Conservation (phyloP, 2,113 vertebrate species). For the Cochlearius cochlearius region DNA sequence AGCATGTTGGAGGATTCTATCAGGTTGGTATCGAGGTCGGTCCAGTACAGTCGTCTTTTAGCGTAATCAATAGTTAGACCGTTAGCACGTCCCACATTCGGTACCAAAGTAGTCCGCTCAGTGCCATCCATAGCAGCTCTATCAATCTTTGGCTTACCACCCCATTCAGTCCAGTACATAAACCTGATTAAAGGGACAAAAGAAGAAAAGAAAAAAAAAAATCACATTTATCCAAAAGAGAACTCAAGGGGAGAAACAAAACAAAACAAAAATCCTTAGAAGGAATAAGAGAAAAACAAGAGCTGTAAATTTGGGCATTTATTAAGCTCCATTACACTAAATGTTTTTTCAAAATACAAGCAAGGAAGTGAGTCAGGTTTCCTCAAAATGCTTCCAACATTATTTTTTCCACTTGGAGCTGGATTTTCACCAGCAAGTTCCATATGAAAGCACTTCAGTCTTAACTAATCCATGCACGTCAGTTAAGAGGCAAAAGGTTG, state of each 20-base stretch:
- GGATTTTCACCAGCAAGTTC: slow-evolving; percentile 16
- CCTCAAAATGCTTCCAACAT: slow-evolving; percentile 15
- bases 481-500: not conserved
- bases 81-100: slow-evolving; percentile 91
- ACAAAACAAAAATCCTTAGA: not conserved
- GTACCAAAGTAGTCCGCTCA: slow-evolving; percentile 87
- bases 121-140: slow-evolving; percentile 93
- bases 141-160: slow-evolving; percentile 94
- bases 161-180: slow-evolving; percentile 99
- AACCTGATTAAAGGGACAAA: slow-evolving; percentile 73
- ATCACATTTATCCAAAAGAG: not conserved
- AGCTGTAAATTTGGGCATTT: not conserved
- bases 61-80: slow-evolving; percentile 95
- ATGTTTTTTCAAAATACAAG: not conserved
- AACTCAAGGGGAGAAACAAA: not conserved
- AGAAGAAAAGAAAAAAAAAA: not conserved
- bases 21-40: slow-evolving; percentile 92
- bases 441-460: not conserved
- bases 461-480: not conserved
- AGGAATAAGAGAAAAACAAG: not conserved
- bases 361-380: slow-evolving; percentile 39
- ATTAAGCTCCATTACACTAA: not conserved
- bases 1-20: slow-evolving; percentile 98
- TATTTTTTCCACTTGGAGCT: not conserved
- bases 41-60: slow-evolving; percentile 94